Evolutionary conservation across 1,140 invertebrate species (phyloP), one percentile per base, ranked within the genome.

Genomic region (Helicoverpa armigera): DNA sequence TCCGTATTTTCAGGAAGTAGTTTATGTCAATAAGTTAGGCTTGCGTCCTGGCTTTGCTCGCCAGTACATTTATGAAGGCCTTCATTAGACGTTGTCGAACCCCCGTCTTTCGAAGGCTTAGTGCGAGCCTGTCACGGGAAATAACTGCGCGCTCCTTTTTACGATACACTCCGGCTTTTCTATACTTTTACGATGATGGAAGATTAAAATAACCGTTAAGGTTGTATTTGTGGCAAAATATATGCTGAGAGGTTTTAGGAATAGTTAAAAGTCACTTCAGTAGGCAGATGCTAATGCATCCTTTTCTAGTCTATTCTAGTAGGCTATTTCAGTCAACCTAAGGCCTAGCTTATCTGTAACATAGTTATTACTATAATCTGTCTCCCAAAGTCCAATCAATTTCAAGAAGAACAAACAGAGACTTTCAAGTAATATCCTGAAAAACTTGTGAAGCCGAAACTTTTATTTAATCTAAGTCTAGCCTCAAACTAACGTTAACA

Each of bases 31-130:
- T n/a, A n/a, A n/a, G n/a, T n/a, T n/a, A n/a, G n/a, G n/a, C n/a
- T n/a, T n/a, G n/a, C n/a, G n/a, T n/a, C n/a, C n/a, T 43, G 35
- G 56, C 7, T 14, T 18, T 58, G 56, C 13, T 35, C 11, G 13
- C 29, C 29, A 13, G 29, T 18, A 67, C 63, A 67, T 67, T 67
- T 67, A 43, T 67, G 63, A 67, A 14, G 13, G n/a, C n/a, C 12
- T 9, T 7, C n/a, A 67, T 43, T 31, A 67, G 16, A 11, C 12
- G 31, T 11, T 16, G 10, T 18, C 13, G 14, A 3, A n/a, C 29
- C 29, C 63, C 5, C 43, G 43, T n/a, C n/a, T 50, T 9, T n/a
- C 13, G 1, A 16, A 11, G 35, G 63, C 63, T 67, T 50, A 67
- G n/a, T 16, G 48, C 9, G 11, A 7, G 13, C 13, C 35, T 50